A percentile compares a stretch with the other conserved stretches of the same genome.
phyloP scores from a whole-genome alignment of 2,113 vertebrate species.

The Anhinga rufa region DNA sequence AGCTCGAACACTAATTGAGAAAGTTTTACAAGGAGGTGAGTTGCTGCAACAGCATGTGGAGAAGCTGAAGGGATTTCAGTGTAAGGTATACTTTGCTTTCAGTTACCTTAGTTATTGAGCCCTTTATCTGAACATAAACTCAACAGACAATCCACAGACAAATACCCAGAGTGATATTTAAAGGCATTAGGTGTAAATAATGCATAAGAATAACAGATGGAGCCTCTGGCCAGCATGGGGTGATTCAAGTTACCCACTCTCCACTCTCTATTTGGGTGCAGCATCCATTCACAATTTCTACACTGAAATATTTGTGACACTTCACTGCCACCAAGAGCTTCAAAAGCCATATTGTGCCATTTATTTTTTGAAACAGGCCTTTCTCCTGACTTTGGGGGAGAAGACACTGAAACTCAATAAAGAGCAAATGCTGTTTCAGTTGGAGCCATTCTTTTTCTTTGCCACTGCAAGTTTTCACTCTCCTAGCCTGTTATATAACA shows the following conservation, averaged over 20 bases:
- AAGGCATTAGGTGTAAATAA: neutral
- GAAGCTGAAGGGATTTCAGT: neutral
- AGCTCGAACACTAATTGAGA: neutral
- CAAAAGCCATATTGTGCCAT: neutral
- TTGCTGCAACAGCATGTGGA: neutral
- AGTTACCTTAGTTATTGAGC: neutral
- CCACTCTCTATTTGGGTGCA: neutral
- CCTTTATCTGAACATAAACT: neutral
- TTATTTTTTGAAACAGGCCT: neutral
- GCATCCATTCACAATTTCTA: neutral
- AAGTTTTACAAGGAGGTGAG: neutral
- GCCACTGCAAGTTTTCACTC: neutral
- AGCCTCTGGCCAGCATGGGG: neutral
- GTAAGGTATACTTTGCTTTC: neutral
- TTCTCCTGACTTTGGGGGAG: neutral
- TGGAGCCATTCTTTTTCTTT: neutral
- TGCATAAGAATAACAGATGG: neutral
- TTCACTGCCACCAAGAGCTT: slow-evolving; percentile 66
- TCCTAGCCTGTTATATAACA: neutral
- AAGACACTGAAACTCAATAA: neutral
- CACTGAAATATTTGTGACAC: slow-evolving; percentile 43
- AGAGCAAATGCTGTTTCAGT: neutral
- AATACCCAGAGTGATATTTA: neutral
- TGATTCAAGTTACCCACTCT: neutral
- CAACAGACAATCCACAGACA: neutral